These are phyloP conservation scores for Arvicanthis niloticus DNA, from an alignment of 2,113 vertebrate genomes.

Conservation along the genomic window DNA sequence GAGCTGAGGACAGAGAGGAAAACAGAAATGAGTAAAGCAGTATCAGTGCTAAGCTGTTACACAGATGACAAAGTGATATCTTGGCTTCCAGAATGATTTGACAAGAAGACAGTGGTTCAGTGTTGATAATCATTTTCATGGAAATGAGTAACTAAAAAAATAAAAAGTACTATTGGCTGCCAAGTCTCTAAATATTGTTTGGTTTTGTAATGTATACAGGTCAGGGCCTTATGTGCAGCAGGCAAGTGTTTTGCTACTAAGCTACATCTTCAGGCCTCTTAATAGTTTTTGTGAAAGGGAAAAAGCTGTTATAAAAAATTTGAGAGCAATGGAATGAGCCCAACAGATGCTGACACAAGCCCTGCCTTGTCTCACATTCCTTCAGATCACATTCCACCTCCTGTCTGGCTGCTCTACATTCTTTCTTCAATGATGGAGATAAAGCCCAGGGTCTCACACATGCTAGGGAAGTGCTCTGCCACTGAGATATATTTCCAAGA, in stretches of 20 bases:
- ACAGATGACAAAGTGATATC: neutral
- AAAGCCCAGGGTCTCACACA: neutral
- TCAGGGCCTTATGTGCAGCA: neutral
- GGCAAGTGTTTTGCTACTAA: neutral
- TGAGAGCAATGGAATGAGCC: neutral
- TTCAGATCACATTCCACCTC: neutral
- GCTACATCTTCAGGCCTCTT: neutral
- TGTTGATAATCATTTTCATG: neutral
- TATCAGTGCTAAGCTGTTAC: neutral
- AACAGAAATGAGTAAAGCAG: neutral
- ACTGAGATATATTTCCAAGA: neutral
- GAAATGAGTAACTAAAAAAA: conserved; percentile 41
- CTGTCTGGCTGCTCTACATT: neutral
- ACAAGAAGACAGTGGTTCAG: conserved; percentile 16
- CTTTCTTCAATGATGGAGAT: neutral
- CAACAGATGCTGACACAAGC: neutral
- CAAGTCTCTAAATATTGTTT: neutral
- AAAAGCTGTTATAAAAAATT: neutral
- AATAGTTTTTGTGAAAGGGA: neutral
- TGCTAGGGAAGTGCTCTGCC: neutral
- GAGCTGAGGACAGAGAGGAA: conserved; percentile 86
- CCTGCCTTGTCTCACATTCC: neutral
- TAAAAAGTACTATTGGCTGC: neutral
- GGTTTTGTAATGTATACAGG: neutral
- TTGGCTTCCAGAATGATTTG: conserved; percentile 8